Percentiles rank a stretch among this genome's conserved stretches.
phyloP scores from a whole-genome alignment of 2,888 invertebrate species.

The Epistrophella euchroma region DNA sequence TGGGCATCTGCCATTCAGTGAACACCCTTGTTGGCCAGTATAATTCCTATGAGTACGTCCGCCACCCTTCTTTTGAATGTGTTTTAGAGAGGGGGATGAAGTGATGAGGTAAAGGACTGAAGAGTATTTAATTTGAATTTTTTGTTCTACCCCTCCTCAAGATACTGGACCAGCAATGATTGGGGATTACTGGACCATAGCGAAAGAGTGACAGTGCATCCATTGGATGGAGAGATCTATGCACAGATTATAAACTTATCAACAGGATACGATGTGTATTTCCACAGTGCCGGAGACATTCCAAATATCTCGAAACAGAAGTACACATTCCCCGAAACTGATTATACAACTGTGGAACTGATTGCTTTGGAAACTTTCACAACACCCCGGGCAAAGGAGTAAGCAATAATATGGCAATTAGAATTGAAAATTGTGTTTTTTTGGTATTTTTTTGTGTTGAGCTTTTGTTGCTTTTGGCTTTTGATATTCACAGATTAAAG shows the following conservation, averaged over 20 bases:
- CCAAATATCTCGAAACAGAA: conserved; percentile 87
- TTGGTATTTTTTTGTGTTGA: neutral
- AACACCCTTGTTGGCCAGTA: conserved; percentile 87
- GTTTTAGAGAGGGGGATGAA: neutral
- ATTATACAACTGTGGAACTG: conserved; percentile 87
- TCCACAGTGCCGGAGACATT: conserved; percentile 88
- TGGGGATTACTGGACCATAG: conserved; percentile 85
- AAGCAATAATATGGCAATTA: conserved; percentile 66
- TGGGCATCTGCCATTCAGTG: conserved; percentile 89
- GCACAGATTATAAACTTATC: conserved; percentile 89
- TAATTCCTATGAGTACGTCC: conserved; percentile 81
- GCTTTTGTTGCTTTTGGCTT: conserved; percentile 7
- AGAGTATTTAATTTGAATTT: conserved; percentile 44
- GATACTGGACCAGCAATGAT: conserved; percentile 86
- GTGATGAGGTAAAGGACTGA: neutral
- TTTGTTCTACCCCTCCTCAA: conserved; percentile 74
- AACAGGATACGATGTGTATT: conserved; percentile 87
- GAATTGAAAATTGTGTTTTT: neutral
- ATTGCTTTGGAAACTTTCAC: conserved; percentile 87
- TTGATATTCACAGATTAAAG: conserved; percentile 84
- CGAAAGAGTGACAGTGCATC: conserved; percentile 86
- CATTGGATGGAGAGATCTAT: conserved; percentile 90
- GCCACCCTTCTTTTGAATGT: conserved; percentile 38
- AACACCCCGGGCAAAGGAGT: conserved; percentile 86
- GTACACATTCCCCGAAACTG: conserved; percentile 85